phyloP scores from a whole-genome alignment of 2,113 vertebrate genomes.

The Eublepharis macularius region DNA sequence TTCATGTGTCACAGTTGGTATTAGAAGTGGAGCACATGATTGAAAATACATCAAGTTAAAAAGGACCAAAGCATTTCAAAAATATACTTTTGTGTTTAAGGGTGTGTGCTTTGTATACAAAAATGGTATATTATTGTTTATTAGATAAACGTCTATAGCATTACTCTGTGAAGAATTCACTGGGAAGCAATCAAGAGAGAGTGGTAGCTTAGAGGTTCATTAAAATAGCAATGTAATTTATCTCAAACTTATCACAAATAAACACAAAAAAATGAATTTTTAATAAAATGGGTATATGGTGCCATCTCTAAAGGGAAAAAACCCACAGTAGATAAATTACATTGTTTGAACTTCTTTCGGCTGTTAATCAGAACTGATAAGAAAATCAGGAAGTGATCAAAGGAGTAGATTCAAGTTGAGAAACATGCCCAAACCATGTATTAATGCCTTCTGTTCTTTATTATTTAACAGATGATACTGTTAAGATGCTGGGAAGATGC shows the following conservation, averaged over 20 bases:
- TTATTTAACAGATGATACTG: constrained; percentile 20
- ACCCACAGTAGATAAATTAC: neutral
- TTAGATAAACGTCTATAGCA: constrained; percentile 45
- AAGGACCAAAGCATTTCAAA: constrained; percentile 1
- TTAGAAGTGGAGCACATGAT: no score
- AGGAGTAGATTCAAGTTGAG: constrained; percentile 29
- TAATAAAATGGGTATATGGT: neutral
- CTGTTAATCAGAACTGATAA: constrained; percentile 37
- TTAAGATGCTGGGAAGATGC: constrained; percentile 31
- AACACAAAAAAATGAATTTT: constrained; percentile 50
- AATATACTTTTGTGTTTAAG: constrained; percentile 24
- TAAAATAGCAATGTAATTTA: constrained; percentile 42
- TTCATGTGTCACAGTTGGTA: no score
- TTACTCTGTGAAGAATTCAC: constrained; percentile 42
- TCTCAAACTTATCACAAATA: constrained; percentile 43
- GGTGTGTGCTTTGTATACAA: constrained; percentile 36
- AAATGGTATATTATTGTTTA: constrained; percentile 42
- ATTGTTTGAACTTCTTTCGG: constrained; percentile 11
- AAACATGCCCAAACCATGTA: constrained; percentile 17
- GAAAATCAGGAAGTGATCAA: constrained; percentile 35
- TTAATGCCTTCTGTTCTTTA: constrained; percentile 39
- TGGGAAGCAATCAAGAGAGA: constrained; percentile 44
- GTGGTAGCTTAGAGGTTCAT: constrained; percentile 20
- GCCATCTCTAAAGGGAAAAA: constrained; percentile 8
- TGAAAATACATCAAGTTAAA: neutral